Evolutionary conservation across 2,113 vertebrate genomes (phyloP), one percentile per base, ranked within the genome.

Genomic region (Gallinago jamesoni): DNA sequence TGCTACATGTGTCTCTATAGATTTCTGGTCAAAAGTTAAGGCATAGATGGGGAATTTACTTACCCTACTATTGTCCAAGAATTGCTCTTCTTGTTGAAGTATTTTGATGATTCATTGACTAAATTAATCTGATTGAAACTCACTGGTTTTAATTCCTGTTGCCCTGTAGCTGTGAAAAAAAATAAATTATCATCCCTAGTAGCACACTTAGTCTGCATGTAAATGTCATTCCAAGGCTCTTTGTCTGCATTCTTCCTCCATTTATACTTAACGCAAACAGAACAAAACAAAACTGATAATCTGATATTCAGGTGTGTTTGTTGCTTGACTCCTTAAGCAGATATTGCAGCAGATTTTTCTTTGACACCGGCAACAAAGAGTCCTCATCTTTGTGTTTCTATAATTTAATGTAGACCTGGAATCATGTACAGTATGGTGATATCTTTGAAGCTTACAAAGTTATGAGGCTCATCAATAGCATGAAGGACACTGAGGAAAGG

Each of bases 71-170:
- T 82, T 87, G 18, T 89, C 70, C 82, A 93, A 74, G 45, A 84
- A 57, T 7, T 67, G 8, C 9, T 94, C 48, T 94, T 95, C 73
- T 56, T 45, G 67, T 63, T 94, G 60, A 94, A 69, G 17, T 79
- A 8, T 48, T 95, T 80, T 92, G 75, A 59, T 88, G 52, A 92
- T 93, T 89, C 94, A 56, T 60, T 96, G 37, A 92, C 50, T 89
- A 52, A 90, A 87, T 45, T 59, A 3, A 83, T 70, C 31, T 2
- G 2, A 3, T 31, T 93, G 77, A 80, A 93, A 80, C 48, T 92
- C 86, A 64, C 11, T 53, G 41, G 4, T 93, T 92, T 95, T 69
- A 88, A 87, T 84, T 87, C 48, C 53, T 59, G 3, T 66, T 80
- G 13, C 35, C 62, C 90, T 63, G 27, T 69, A 89, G 15, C 16